A percentile compares a stretch with the other conserved stretches of the same genome.
Conservation (phyloP, 2,797 vertebrate species). For the Muraenolepis orangiensis region DNA sequence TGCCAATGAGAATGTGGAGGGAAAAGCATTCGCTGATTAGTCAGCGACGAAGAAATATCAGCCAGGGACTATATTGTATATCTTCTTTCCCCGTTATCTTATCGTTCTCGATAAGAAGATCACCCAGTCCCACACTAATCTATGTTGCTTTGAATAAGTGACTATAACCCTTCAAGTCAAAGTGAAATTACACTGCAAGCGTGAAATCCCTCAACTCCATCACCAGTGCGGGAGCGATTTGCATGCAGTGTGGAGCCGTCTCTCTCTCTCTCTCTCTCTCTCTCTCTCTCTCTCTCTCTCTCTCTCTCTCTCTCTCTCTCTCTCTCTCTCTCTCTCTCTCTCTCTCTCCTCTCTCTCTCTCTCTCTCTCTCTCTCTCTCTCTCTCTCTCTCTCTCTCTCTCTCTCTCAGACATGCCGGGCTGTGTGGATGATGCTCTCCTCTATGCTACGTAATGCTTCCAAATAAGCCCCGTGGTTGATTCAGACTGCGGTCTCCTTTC, state of each 20-base stretch:
- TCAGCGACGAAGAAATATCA: neutral
- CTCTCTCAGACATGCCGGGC: neutral
- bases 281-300: neutral
- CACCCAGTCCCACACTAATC: conserved; percentile 31
- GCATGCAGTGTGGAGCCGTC: neutral
- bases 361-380: neutral
- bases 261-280: neutral
- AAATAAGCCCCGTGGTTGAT: conserved; percentile 60
- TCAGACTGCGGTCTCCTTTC: conserved; percentile 49
- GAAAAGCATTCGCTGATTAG: neutral
- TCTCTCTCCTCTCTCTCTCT: neutral
- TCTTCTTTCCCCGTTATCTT: neutral
- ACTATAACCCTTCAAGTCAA: conserved; percentile 47
- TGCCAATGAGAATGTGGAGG: neutral
- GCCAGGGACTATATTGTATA: neutral
- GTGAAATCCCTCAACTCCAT: conserved; percentile 47
- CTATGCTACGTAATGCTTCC: conserved; percentile 38
- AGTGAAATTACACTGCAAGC: conserved; percentile 47
- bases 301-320: neutral
- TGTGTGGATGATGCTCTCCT: conserved; percentile 33
- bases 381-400: neutral
- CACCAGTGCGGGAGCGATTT: conserved; percentile 18
- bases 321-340: neutral
- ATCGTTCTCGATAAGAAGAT: conserved; percentile 23
- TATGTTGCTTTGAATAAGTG: conserved; percentile 35